Evolutionary conservation across 2,797 vertebrate species (phyloP).

Genomic region (Oreochromis grahami): DNA sequence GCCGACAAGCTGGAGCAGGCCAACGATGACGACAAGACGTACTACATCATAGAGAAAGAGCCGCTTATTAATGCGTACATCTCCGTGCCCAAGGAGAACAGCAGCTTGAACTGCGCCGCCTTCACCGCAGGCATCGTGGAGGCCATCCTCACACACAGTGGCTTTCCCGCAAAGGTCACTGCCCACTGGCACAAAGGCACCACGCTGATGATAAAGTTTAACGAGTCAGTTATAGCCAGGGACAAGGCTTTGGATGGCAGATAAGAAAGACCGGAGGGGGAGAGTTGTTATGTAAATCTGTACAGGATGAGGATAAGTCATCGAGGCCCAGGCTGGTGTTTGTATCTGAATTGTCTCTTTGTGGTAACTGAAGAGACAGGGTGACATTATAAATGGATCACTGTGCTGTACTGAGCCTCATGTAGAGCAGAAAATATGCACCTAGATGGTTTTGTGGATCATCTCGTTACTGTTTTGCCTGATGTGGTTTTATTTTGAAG

Average conservation of each 20-base stretch:
- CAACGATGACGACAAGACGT: constrained; percentile 92
- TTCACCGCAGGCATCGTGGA: constrained; percentile 92
- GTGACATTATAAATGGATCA: not conserved
- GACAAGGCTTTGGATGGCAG: constrained; percentile 91
- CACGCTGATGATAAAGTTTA: constrained; percentile 97
- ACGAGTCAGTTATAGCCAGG: constrained; percentile 87
- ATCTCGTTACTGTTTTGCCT: not conserved
- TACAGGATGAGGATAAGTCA: not conserved
- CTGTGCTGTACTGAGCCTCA: not conserved
- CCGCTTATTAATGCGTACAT: constrained; percentile 92
- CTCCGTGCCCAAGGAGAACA: constrained; percentile 93
- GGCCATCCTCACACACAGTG: constrained; percentile 88
- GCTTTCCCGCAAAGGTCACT: constrained; percentile 92
- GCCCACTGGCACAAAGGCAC: constrained; percentile 98
- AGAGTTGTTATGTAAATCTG: not conserved
- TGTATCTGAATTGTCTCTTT: not conserved
- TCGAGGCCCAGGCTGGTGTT: not conserved
- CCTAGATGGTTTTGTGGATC: constrained; percentile 5
- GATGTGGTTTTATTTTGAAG: not conserved
- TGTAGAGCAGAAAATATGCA: not conserved
- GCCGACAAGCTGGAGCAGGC: constrained; percentile 96
- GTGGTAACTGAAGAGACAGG: not conserved
- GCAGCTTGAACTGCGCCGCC: constrained; percentile 93
- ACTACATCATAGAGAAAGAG: constrained; percentile 94
- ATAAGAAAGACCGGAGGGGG: constrained; percentile 48